Evolutionary conservation across 2,113 vertebrate species (phyloP).

Genomic region (Dasyurus viverrinus): DNA sequence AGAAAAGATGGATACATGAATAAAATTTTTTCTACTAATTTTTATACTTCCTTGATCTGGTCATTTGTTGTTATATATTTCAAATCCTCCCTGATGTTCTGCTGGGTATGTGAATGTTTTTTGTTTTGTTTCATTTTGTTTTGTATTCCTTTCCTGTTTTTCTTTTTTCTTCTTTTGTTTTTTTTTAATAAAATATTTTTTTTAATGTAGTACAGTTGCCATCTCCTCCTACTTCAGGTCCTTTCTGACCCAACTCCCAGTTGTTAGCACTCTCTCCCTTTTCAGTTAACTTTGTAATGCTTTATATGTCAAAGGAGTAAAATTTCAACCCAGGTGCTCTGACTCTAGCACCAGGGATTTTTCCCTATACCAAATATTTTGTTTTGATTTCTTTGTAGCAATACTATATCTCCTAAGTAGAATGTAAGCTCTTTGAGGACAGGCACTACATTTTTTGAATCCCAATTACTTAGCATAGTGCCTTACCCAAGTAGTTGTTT

Average conservation of each 20-base stretch:
- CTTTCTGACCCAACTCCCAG: neutral
- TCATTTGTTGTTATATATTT: no score
- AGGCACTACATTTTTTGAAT: neutral
- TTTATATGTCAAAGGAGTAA: neutral
- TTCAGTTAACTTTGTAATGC: neutral
- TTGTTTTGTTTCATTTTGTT: no score
- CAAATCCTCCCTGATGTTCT: no score
- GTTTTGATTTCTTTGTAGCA: neutral
- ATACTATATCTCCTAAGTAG: neutral
- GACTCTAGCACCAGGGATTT: neutral
- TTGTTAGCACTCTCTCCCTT: neutral
- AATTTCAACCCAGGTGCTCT: neutral
- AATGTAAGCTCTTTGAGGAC: neutral
- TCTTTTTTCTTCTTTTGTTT: no score
- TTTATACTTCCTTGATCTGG: no score
- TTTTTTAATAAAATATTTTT: no score
- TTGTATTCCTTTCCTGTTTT: no score
- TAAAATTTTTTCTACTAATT: no score
- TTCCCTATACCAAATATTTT: neutral
- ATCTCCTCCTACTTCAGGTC: neutral
- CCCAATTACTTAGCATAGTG: neutral
- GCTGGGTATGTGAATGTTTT: no score
- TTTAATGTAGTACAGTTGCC: neutral
- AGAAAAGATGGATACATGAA: no score
- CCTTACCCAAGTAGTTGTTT: neutral